Evolutionary conservation across 2,888 invertebrate genomes (phyloP).

Genomic region (Stenolophus ochropezus): DNA sequence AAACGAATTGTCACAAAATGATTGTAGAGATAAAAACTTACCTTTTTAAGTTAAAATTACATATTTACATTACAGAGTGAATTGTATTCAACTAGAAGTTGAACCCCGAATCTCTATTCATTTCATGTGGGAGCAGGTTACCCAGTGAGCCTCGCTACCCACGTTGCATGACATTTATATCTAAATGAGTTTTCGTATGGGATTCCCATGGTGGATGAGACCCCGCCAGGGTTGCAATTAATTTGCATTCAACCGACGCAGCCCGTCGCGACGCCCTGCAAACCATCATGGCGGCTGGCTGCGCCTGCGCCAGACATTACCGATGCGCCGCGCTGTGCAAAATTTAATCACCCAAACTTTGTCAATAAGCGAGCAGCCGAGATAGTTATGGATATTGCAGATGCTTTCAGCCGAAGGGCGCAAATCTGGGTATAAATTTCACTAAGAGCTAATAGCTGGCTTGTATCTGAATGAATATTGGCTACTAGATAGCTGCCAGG

Average conservation of each 20-base stretch:
- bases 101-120: too few relatives aligned
- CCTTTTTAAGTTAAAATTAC: too few relatives aligned
- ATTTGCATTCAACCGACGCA: conserved; percentile 6
- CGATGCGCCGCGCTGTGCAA: conserved; percentile 32
- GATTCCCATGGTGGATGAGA: neutral
- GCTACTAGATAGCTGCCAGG: neutral
- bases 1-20: too few relatives aligned
- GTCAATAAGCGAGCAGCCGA: conserved; percentile 31
- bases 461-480: neutral
- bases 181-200: too few relatives aligned
- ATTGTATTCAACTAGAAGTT: too few relatives aligned
- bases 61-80: too few relatives aligned
- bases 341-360: conserved; percentile 43
- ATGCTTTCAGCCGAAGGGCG: neutral
- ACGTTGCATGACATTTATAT: too few relatives aligned
- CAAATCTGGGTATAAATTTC: neutral
- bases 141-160: too few relatives aligned
- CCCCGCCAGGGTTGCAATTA: conserved; percentile 21
- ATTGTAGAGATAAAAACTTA: too few relatives aligned
- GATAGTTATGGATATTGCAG: neutral
- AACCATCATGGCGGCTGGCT: conserved; percentile 23
- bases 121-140: too few relatives aligned
- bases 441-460: neutral
- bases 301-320: conserved; percentile 25
- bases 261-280: conserved; percentile 9